A percentile compares a stretch with the other conserved stretches of the same genome.
Evolutionary conservation across 2,113 vertebrate species (phyloP).

Genomic region (Barnardius zonarius): DNA sequence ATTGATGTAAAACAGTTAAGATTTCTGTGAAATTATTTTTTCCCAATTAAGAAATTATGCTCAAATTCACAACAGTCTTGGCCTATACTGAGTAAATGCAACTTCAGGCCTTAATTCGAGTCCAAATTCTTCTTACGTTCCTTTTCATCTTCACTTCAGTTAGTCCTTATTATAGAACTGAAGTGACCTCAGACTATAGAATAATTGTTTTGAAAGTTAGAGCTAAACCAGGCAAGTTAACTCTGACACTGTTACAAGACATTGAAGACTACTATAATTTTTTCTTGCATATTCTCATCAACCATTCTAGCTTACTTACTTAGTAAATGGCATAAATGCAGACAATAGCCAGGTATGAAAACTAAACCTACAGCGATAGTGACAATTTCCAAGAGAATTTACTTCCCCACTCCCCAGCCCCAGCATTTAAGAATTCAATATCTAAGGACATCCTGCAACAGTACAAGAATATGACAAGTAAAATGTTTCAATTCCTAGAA

Average conservation of each 20-base stretch:
- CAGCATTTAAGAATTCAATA: neutral
- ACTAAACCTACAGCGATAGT: neutral
- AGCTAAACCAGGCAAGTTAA: neutral
- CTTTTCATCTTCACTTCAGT: neutral
- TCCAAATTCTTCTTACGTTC: neutral
- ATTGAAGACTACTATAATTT: neutral
- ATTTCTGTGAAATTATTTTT: neutral
- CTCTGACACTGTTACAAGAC: neutral
- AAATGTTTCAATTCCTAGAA: neutral
- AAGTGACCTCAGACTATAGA: neutral
- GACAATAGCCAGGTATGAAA: neutral
- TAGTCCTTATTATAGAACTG: neutral
- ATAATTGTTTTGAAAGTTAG: neutral
- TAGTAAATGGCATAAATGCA: neutral
- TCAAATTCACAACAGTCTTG: neutral
- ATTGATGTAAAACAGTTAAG: neutral
- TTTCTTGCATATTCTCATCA: neutral
- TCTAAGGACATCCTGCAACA: neutral
- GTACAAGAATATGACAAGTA: neutral
- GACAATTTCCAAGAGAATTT: neutral
- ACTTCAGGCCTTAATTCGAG: neutral
- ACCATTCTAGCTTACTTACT: neutral
- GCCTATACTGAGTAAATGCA: neutral
- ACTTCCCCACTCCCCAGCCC: neutral
- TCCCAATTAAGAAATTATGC: accelerated